Base-by-base conservation (phyloP, 2,113 vertebrate genomes). In the Barnardius zonarius region DNA sequence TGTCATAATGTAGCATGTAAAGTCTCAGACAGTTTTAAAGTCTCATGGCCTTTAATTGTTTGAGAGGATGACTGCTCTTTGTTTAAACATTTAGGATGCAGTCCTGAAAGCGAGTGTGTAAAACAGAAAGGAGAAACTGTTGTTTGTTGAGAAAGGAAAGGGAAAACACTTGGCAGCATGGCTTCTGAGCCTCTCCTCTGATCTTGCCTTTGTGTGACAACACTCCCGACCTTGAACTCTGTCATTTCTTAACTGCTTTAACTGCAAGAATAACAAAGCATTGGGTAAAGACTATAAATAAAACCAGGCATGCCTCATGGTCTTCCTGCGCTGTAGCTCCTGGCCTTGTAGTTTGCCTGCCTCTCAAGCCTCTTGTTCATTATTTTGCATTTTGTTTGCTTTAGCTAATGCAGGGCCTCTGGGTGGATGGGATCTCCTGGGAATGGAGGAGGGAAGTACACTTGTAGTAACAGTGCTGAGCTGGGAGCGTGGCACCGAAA, bases 381-480 rank as follows among this genome's bases (percentile, higher is more conserved):
- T 86, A 14, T 75, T 90, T 70, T 74, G 35, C 3, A 0, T 74
- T 70, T 48, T 1, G 4, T 49, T 20, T 77, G 15, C 30, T 89
- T 83, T 61, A 44, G 54, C 74, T 68, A 46, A 18, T 39, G 25
- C 35, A 27, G 64, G 23, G 17, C 12, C 48, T n/a, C 11, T 54
- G 51, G 33, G 23, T 75, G 44, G 54, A 39, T 0, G 2, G 9
- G 25, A 2, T 48, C 46, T 81, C 8, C 30, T 74, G 46, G 43
- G 59, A 77, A 7, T 0, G 25, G 39, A 69, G 43, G 22, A 74
- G 27, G 15, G 20, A 81, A 33, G 33, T 6, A 10, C 0, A 6
- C 1, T 0, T 17, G 9, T 23, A 54, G 33, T 39, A 48, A n/a
- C 7, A 23, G 39, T 0, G 0, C 52, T 55, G 62, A 64, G 30